Evolutionary conservation across 1,140 invertebrate species (phyloP).

Genomic region (Neotoxoptera formosana): DNA sequence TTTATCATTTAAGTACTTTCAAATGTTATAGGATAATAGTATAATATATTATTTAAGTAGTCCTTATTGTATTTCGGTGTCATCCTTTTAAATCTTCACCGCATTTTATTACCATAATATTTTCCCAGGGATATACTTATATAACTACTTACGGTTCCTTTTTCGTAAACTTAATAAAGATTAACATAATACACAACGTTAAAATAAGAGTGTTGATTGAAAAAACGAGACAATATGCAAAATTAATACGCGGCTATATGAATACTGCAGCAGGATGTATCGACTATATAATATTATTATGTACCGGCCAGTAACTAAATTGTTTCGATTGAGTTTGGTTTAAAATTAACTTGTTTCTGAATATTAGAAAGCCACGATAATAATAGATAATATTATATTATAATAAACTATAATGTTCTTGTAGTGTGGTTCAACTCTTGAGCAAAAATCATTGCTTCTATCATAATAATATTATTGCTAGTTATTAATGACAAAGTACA

Average conservation of each 20-base stretch:
- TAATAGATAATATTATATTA: no score
- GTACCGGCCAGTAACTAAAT: background rate
- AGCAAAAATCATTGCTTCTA: background rate
- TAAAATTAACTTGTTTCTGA: no score
- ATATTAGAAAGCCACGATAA: no score
- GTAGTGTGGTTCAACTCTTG: background rate
- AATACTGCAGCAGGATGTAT: background rate
- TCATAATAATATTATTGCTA: no score
- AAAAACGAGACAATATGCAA: background rate
- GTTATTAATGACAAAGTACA: background rate
- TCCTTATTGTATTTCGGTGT: conserved; percentile 6
- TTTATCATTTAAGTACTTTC: conserved; percentile 25
- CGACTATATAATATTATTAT: background rate
- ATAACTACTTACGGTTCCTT: background rate
- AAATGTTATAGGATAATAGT: conserved; percentile 19
- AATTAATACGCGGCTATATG: background rate
- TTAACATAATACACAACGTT: background rate
- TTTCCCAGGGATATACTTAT: background rate
- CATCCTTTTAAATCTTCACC: conserved; percentile 12
- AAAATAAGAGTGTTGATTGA: background rate
- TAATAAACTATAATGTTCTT: no score
- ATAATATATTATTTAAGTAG: conserved; percentile 4
- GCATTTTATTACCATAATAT: conserved; percentile 26
- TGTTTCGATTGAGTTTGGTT: no score
- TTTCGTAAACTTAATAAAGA: background rate